Evolutionary conservation across 1,140 invertebrate species (phyloP).

Genomic region (Ips nitidus): DNA sequence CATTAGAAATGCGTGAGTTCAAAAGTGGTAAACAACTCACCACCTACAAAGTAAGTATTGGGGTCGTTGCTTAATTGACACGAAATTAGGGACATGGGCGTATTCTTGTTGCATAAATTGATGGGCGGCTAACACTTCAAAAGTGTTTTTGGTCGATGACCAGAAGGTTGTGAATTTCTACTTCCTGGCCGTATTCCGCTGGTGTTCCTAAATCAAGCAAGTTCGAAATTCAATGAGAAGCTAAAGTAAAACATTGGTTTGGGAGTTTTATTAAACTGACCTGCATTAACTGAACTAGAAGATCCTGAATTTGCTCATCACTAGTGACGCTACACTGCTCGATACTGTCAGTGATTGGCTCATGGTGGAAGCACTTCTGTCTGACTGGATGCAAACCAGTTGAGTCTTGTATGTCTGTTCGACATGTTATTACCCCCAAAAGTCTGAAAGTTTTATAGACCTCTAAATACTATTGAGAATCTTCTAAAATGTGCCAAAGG

Average conservation of each 20-base stretch:
- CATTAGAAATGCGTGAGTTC: too few species aligned
- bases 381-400: conserved; percentile 67
- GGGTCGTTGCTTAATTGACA: conserved; percentile 89
- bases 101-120: conserved; percentile 88
- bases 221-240: too few species aligned
- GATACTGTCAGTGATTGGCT: conserved; percentile 63
- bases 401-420: conserved; percentile 82
- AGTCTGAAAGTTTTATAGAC: too few species aligned
- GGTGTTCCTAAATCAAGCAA: conserved; percentile 17
- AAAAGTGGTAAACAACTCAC: too few species aligned
- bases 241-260: too few species aligned
- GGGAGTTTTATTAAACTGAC: too few species aligned
- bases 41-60: conserved; percentile 90
- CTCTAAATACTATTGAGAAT: too few species aligned
- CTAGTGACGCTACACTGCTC: too few species aligned
- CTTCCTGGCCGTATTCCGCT: conserved; percentile 75
- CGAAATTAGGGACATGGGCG: conserved; percentile 85
- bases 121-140: conserved; percentile 93
- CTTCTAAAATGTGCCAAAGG: too few species aligned
- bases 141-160: conserved; percentile 96
- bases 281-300: too few species aligned
- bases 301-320: too few species aligned
- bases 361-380: conserved; percentile 77
- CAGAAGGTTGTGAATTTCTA: conserved; percentile 90
- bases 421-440: conserved; percentile 88